These are phyloP conservation scores for Orthosia gracilis DNA, from an alignment of 2,888 invertebrate species.

Conservation along the genomic window DNA sequence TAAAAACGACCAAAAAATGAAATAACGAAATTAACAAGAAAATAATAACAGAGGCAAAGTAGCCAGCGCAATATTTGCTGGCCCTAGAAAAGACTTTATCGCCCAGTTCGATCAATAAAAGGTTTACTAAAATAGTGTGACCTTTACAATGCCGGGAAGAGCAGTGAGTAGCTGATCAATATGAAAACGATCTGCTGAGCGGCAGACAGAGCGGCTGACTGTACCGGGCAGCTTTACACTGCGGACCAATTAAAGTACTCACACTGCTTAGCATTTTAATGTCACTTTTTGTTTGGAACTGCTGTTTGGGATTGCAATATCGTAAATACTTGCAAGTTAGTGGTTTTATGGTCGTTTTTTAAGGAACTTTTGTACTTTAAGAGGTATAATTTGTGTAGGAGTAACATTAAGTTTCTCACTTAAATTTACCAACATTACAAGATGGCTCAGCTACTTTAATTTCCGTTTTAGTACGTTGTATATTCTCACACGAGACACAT, in stretches of 20 bases:
- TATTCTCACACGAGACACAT: slow-evolving; percentile 27
- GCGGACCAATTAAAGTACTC: slow-evolving; percentile 32
- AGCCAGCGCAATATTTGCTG: neutral
- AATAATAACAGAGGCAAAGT: no score
- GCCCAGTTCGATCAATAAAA: slow-evolving; percentile 8
- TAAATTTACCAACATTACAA: slow-evolving; percentile 11
- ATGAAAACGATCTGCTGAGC: slow-evolving; percentile 45
- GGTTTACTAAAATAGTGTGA: slow-evolving; percentile 30
- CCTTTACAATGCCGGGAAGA: slow-evolving; percentile 13
- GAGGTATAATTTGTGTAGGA: neutral
- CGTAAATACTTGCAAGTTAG: slow-evolving; percentile 21
- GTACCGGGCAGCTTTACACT: slow-evolving; percentile 37
- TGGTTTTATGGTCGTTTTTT: slow-evolving; percentile 13
- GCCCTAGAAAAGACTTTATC: neutral
- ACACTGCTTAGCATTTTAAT: slow-evolving; percentile 47
- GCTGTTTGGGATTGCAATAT: slow-evolving; percentile 31
- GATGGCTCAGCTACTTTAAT: slow-evolving; percentile 37
- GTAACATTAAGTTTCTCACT: slow-evolving; percentile 3
- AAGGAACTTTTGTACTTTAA: neutral
- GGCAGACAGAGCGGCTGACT: neutral
- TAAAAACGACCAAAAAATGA: no score
- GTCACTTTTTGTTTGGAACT: slow-evolving; percentile 47
- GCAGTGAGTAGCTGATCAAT: slow-evolving; percentile 25
- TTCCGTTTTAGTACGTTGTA: slow-evolving; percentile 19
- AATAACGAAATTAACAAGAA: no score